Percentiles rank a stretch among this genome's conserved stretches.
These are phyloP conservation scores for Micromys minutus DNA, from an alignment of 2,113 vertebrate genomes.

Conservation along the genomic window DNA sequence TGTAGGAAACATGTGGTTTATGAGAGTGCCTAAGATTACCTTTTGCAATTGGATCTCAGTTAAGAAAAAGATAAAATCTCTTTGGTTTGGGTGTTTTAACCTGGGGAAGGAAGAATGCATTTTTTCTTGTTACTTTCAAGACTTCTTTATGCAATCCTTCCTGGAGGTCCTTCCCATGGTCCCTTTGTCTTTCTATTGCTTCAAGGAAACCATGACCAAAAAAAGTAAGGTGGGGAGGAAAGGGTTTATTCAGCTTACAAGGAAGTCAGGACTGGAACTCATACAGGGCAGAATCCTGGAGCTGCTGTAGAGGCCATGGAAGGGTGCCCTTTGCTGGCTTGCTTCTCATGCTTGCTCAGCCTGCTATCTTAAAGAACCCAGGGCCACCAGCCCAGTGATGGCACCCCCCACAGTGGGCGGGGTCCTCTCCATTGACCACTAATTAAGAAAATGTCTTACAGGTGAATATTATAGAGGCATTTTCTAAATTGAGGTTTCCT, in stretches of 20 bases:
- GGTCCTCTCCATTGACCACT: background rate
- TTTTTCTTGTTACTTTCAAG: background rate
- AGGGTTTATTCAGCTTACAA: background rate
- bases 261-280: background rate
- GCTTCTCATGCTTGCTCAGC: background rate
- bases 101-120: constrained; percentile 5
- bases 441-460: background rate
- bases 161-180: background rate
- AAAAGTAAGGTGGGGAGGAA: background rate
- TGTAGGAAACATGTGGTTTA: background rate
- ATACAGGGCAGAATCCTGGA: background rate
- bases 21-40: background rate
- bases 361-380: background rate
- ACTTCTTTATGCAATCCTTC: background rate
- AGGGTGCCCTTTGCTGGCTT: background rate
- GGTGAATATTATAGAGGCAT: background rate
- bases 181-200: background rate
- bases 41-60: constrained; percentile 13
- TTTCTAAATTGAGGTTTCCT: background rate
- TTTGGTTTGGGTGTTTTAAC: background rate
- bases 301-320: background rate
- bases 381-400: background rate
- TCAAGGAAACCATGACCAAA: background rate
- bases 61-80: constrained; percentile 18
- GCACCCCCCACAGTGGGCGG: background rate